phyloP scores from a whole-genome alignment of 1,140 invertebrate genomes.

The Drosophila leontia region DNA sequence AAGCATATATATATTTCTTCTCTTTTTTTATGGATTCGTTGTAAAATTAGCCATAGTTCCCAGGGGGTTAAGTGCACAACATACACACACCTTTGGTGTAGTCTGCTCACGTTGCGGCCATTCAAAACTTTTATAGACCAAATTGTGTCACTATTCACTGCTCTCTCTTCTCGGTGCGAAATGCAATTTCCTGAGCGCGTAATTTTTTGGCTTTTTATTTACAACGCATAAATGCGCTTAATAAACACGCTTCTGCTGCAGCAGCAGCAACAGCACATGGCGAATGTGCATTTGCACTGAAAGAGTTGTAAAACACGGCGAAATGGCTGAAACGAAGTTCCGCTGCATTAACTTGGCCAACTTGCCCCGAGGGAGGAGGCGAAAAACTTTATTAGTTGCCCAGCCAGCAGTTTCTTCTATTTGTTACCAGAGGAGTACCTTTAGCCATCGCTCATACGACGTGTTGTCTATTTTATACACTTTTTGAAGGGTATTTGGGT shows the following conservation, averaged over 20 bases:
- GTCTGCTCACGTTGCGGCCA: conserved; percentile 60
- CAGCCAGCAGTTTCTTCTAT: conserved; percentile 56
- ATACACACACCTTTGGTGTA: conserved; percentile 24
- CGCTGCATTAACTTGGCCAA: conserved; percentile 68
- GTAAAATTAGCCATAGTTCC: conserved; percentile 35
- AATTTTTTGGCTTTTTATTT: conserved; percentile 65
- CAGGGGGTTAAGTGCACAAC: conserved; percentile 5
- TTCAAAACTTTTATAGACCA: conserved; percentile 75
- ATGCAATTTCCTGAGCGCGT: conserved; percentile 60
- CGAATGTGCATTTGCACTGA: conserved; percentile 44
- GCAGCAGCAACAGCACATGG: conserved; percentile 33
- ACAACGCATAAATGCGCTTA: conserved; percentile 78
- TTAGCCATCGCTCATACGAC: conserved; percentile 64
- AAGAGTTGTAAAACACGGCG: conserved; percentile 65
- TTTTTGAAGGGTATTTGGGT: not conserved
- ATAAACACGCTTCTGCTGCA: conserved; percentile 66
- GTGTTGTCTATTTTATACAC: conserved; percentile 51
- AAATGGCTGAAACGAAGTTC: conserved; percentile 65
- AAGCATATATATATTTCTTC: conserved; percentile 1
- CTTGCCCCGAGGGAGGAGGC: conserved; percentile 1
- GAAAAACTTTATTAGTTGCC: conserved; percentile 72
- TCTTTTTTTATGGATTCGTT: conserved; percentile 18
- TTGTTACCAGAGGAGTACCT: conserved; percentile 2
- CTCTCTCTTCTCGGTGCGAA: conserved; percentile 18
- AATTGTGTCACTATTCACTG: conserved; percentile 64